phyloP scores from a whole-genome alignment of 1,140 invertebrate genomes.

The Lutraria rhynchaena region DNA sequence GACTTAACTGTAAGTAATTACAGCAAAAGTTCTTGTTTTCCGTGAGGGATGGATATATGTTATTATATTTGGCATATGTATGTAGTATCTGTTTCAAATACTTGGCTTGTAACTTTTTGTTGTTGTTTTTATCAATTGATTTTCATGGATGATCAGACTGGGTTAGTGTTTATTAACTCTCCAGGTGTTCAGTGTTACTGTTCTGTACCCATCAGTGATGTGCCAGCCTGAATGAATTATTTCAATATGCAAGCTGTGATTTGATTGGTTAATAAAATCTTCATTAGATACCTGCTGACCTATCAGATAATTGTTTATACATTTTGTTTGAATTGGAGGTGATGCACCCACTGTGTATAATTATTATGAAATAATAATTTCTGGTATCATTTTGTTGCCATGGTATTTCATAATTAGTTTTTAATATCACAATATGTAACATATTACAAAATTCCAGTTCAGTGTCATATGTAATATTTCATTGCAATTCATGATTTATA shows the following conservation, averaged over 20 bases:
- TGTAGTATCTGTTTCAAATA: conserved; percentile 41
- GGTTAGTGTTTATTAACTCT: conserved; percentile 19
- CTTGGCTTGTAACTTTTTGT: conserved; percentile 26
- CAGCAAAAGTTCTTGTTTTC: too few relatives aligned
- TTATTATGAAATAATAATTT: not conserved
- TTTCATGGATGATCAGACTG: conserved; percentile 13
- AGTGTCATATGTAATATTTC: too few relatives aligned
- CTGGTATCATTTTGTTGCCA: too few relatives aligned
- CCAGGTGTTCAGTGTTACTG: conserved; percentile 39
- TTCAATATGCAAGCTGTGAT: not conserved
- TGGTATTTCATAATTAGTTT: too few relatives aligned
- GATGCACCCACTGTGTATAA: not conserved
- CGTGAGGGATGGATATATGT: not conserved
- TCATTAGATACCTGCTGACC: conserved; percentile 43
- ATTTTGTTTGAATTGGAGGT: conserved; percentile 10
- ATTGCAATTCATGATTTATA: too few relatives aligned
- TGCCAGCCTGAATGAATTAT: not conserved
- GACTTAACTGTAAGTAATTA: too few relatives aligned
- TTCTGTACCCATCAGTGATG: conserved; percentile 20
- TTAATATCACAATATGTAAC: too few relatives aligned
- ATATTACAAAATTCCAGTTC: too few relatives aligned
- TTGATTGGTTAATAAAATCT: conserved; percentile 46
- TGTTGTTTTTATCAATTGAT: conserved; percentile 10
- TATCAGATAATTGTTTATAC: conserved; percentile 25
- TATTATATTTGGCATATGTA: conserved; percentile 13